Base-by-base conservation (phyloP, 2,113 vertebrate genomes). In the Addax nasomaculatus region DNA sequence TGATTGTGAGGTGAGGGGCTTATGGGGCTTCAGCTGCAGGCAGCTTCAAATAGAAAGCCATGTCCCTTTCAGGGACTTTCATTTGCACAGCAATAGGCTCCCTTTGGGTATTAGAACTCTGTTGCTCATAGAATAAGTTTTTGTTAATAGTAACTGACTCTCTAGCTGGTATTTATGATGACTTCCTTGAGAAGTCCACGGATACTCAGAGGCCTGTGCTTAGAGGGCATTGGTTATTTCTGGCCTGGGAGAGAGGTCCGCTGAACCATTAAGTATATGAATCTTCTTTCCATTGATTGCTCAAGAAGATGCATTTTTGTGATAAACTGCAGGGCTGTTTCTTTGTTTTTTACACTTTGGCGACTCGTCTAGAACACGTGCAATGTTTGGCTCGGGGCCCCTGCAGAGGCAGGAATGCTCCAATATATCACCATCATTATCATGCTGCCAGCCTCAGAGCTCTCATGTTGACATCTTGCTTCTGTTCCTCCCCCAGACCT, bases 351-450 rank as follows among this genome's bases (percentile, higher is more conserved):
- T 36, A 73, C 67, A 73, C 36, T 78, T 94, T 23, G 25, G 17
- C 4, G 0, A 55, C 78, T 96, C 15, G 12, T 88, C 58, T 21
- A 43, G 39, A 73, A 57, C 17, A 23, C 2, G 2, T 53, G 85
- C 36, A 1, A 5, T 15, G 1, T 39, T 79, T 85, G 55, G 45
- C 91, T 89, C 62, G 43, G 79, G 80, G 58, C 62, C 67, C 91
- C 79, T 81, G 79, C 25, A 51, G 94, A 93, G 86, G 87, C 79
- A 92, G 93, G 96, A 92, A 93, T 93, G 58, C 84, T 96, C 58
- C 27, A 51, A 30, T 87, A 49, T 27, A 92, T 97, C 90, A 89
- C 36, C 36, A 5, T 78, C 81, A 60, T 60, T 29, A 67, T 8
- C 0, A 1, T 11, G n/a, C 76, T 53, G 91, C 87, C 64, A 76